Evolutionary conservation across 1,140 invertebrate genomes (phyloP), one percentile per base, ranked within the genome.

Genomic region (Drosophila burlai): DNA sequence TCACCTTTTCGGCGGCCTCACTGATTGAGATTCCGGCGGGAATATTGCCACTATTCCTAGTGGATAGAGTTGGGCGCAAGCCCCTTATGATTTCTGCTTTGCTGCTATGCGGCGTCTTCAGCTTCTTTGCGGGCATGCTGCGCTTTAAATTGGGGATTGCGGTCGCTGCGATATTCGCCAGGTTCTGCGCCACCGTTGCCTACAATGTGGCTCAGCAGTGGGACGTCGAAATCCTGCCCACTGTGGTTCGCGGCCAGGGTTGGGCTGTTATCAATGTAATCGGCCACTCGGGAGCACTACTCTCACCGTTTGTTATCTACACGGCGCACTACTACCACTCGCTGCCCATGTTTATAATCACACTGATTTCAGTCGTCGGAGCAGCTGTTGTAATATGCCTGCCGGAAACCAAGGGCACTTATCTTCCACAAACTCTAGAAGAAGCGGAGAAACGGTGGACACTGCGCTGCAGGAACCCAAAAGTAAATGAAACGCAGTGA

Each of bases 171-270:
- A 96, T 97, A 76, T 87, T 96, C 21, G 97, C 97, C 11, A 93
- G 97, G 26, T 97, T 98, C 74, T 96, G 95, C 60, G 95, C 97
- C 8, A 97, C 97, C 76, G 97, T 97, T 40, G 96, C 96, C 0
- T 98, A 97, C 92, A 98, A 98, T 91, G 97, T 98, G 63, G 97
- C 96, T 0, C 94, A 98, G 2, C 97, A 98, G 82, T 98, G 97
- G 93, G 96, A 96, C 0, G 96, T 97, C 1, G 97, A 98, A 91
- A 92, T 98, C 1, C 89, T 98, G 7, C 97, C 97, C 2, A 98
- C 97, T 0, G 97, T 97, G 0, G 96, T 98, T 0, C 92, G 97
- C 49, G 97, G 96, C 0, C 97, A 97, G 93, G 97, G 97, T 1
- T 94, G 97, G 0, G 96, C 96, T 10, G 92, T 97, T 0, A 97